Base-by-base conservation (phyloP, 2,888 invertebrate species). In the Hydrotaea cyrtoneurina region DNA sequence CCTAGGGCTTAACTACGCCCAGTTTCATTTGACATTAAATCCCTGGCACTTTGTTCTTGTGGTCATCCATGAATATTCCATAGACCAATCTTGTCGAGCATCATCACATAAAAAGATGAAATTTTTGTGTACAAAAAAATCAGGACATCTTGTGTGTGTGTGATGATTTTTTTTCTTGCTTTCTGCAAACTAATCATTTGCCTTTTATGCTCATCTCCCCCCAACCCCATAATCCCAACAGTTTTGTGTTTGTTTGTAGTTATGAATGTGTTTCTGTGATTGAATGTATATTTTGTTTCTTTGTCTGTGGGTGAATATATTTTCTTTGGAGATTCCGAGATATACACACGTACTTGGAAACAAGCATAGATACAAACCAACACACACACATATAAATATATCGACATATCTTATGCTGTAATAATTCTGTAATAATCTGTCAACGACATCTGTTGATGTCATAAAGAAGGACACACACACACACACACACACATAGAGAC, bases 361-460 rank as follows among this genome's bases (percentile, higher is more conserved):
- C n/a, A 31, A n/a, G 2, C 31, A 7, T 31, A 31, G 31, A 31
- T 31, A 31, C 31, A 31, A 2, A 31, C 2, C 31, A 7, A 31
- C 31, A 31, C 7, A 31, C 31, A 31, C 31, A 39, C 69, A 76
- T 71, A 72, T 17, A 72, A 66, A 78, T 31, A 39, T 62, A 36
- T 46, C 15, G 43, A 55, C 59, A 80, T 78, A 72, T 83, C 86
- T 86, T 82, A 78, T 88, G 88, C 88, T 88, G 88, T 91, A 91
- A 91, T 91, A 91, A 91, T 91, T 91, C 90, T 90, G 89, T 91
- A 90, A 91, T 91, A 91, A 91, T 91, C 91, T 91, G 91, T 91
- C 91, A 90, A 90, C 91, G 90, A 90, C 91, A 91, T 90, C 91
- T 91, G 91, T 89, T 91, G 90, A 90, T 91, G 91, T 91, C 91